Base-by-base conservation (phyloP, 2,113 vertebrate genomes). In the Coptodon bakossiorum region DNA sequence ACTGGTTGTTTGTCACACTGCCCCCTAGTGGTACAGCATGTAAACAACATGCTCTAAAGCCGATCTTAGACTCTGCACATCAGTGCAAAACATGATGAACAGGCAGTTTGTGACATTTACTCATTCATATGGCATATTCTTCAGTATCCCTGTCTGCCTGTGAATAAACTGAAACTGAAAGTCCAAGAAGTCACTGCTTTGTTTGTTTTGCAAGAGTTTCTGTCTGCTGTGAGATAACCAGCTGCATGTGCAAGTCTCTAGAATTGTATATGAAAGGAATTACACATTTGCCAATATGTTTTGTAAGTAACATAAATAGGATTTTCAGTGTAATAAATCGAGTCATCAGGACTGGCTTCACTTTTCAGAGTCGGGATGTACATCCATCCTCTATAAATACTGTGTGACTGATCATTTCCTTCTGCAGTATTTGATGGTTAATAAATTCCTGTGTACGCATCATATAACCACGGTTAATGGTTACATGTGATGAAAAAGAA, bases 361-460 rank as follows among this genome's bases (percentile, higher is more conserved):
- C 5, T n/a, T 1, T 63, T 63, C 9, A 63, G 29, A 63, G 9
- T 19, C 9, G 0, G 9, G 2, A 63, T 34, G 16, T 63, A 19
- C 29, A 36, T n/a, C 17, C 6, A 7, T 12, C 59, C 17, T 63
- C 4, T 63, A 7, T 36, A 7, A 63, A 63, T 61, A 61, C 57
- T 61, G 57, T 63, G 59, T 36, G 31, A 36, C 59, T 3, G 59
- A 63, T n/a, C 31, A 7, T 0, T n/a, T 36, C 4, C 31, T 36
- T 63, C 31, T 63, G 59, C 31, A 12, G 9, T 36, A 36, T 66
- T 36, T 66, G 17, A 66, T 36, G 61, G 61, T 66, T n/a, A 66
- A 66, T 36, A 36, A n/a, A 66, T n/a, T 36, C 61, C 4, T 7
- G 10, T 36, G 59, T 63, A 3, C 1, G 9, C 59, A 36, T 63